phyloP scores from a whole-genome alignment of 1,140 invertebrate genomes.

The Spodoptera frugiperda region DNA sequence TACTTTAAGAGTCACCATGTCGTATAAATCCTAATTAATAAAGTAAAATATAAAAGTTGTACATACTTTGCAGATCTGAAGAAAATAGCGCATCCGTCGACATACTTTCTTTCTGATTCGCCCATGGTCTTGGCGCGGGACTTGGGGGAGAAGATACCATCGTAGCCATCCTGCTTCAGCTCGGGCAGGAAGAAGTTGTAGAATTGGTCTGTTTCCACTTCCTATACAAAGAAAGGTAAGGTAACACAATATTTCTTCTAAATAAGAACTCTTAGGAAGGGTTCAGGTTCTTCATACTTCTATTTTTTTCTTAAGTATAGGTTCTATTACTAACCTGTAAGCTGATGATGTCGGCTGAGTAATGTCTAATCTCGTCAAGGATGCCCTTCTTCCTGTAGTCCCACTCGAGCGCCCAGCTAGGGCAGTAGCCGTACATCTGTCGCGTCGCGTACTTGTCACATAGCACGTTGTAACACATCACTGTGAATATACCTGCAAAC shows the following conservation, averaged over 20 bases:
- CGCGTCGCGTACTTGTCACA: slow-evolving; percentile 99
- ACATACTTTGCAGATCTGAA: slow-evolving; percentile 97
- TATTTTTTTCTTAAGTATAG: not conserved
- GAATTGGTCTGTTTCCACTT: slow-evolving; percentile 99
- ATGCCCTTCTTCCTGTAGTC: slow-evolving; percentile 99
- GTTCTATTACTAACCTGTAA: slow-evolving; percentile 85
- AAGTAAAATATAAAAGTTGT: not conserved
- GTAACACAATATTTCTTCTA: not conserved
- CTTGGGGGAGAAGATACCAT: slow-evolving; percentile 99
- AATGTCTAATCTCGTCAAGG: slow-evolving; percentile 97
- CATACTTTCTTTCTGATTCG: slow-evolving; percentile 98
- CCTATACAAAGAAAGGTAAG: slow-evolving; percentile 87
- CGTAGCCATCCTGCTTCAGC: slow-evolving; percentile 96
- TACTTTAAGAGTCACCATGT: too few relatives aligned
- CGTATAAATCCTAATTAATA: not conserved
- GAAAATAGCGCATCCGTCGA: slow-evolving; percentile 99
- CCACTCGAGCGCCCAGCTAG: slow-evolving; percentile 98
- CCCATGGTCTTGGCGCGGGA: slow-evolving; percentile 99
- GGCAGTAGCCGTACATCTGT: slow-evolving; percentile 99
- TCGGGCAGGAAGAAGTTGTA: slow-evolving; percentile 98
- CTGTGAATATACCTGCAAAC: slow-evolving; percentile 96
- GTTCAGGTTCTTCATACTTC: not conserved
- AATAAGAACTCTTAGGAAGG: too few relatives aligned
- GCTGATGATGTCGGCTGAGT: slow-evolving; percentile 99
- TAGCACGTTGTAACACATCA: slow-evolving; percentile 99